Evolutionary conservation across 1,140 invertebrate species (phyloP), one percentile per base, ranked within the genome.

Genomic region (Popillia japonica): DNA sequence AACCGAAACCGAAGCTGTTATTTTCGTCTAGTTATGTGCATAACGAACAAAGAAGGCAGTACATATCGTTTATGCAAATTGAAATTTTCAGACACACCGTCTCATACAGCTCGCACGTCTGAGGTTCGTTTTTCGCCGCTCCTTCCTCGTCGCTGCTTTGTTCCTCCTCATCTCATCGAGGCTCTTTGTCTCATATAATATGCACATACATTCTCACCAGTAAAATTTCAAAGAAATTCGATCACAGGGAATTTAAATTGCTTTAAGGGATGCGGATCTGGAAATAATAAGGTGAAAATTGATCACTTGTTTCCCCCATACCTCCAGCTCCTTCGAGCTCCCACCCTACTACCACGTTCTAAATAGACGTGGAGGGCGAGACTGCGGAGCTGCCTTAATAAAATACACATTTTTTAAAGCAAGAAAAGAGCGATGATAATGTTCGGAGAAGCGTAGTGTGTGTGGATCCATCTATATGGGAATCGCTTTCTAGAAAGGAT

Each of bases 201-300:
- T 55, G 48, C 48, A 55, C 48, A 14, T 55, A 55, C 14, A 55
- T 55, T 6, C 17, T 7, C 48, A 6, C 48, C 14, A 55, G 48
- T 55, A 17, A 55, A 55, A 55, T 55, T 55, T 55, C 48, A 55
- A 55, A 55, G 48, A 55, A 55, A 55, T 17, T 55, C 48, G 48
- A 55, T 55, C 11, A n/a, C 48, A 17, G 48, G 48, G 14, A 55
- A n/a, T 55, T n/a, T 7, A 55, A 55, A 55, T 55, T 55, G 48
- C 48, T 55, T 55, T 55, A 55, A 55, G 48, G 48, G 48, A 55
- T 17, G n/a, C 14, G 48, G 48, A 55, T 55, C 48, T 55, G 6
- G 11, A 55, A 55, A 55, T 55, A 55, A 55, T 55, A 55, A 55
- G 48, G 48, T 55, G 48, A 55, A 55, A 55, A 55, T 55, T 55